phyloP scores from a whole-genome alignment of 1,140 invertebrate species.

The Cecropterus lyciades region DNA sequence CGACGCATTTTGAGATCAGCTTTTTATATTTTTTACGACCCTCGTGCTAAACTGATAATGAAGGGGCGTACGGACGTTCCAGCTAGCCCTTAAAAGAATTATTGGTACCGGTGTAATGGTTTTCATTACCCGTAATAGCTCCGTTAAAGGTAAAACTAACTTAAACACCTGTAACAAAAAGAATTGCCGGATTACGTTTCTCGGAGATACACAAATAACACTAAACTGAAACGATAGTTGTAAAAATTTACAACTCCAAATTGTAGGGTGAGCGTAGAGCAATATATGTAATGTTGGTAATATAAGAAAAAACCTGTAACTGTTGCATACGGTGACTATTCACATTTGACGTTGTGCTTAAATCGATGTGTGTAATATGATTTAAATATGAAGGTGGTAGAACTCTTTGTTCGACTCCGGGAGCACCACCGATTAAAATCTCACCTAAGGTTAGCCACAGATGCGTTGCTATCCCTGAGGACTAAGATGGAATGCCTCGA shows the following conservation, averaged over 20 bases:
- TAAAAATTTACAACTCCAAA: slow-evolving; percentile 5
- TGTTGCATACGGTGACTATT: too few species aligned
- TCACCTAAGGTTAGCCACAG: too few species aligned
- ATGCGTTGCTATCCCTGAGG: too few species aligned
- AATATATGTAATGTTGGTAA: too few species aligned
- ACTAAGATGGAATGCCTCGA: too few species aligned
- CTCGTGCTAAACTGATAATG: slow-evolving; percentile 78
- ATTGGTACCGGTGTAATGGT: slow-evolving; percentile 67
- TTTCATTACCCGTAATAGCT: slow-evolving; percentile 65
- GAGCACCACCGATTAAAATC: too few species aligned
- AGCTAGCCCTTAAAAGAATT: slow-evolving; percentile 54
- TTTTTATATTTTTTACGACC: slow-evolving; percentile 69
- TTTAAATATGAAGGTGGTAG: too few species aligned
- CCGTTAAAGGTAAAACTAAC: slow-evolving; percentile 61
- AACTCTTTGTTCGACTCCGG: too few species aligned
- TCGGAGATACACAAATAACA: slow-evolving; percentile 2
- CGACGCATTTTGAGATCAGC: slow-evolving; percentile 63
- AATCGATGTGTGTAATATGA: too few species aligned
- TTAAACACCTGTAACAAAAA: slow-evolving; percentile 58
- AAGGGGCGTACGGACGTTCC: slow-evolving; percentile 52
- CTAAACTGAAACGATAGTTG: slow-evolving; percentile 1
- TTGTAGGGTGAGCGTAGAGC: too few species aligned
- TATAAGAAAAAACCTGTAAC: too few species aligned
- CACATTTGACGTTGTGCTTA: too few species aligned
- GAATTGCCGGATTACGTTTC: slow-evolving; percentile 12